Evolutionary conservation across 1,140 invertebrate species (phyloP).

Genomic region (Apis cerana): DNA sequence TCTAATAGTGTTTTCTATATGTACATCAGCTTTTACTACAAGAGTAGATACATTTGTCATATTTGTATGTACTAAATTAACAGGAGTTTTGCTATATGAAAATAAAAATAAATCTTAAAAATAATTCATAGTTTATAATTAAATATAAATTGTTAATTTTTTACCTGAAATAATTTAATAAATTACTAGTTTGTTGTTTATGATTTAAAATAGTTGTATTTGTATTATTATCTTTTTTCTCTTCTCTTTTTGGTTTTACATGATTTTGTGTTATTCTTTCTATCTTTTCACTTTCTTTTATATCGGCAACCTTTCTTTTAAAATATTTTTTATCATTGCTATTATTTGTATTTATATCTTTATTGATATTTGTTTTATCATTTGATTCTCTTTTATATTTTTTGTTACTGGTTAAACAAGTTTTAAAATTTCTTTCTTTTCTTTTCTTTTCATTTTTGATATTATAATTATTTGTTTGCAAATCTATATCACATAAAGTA

Average conservation of each 20-base stretch:
- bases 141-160: slow-evolving; percentile 3
- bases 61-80: slow-evolving; percentile 61
- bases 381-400: background rate
- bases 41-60: slow-evolving; percentile 59
- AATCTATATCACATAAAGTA: background rate
- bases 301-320: slow-evolving; percentile 69
- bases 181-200: slow-evolving; percentile 59
- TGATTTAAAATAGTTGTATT: slow-evolving; percentile 49
- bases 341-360: background rate
- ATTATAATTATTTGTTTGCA: background rate
- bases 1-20: slow-evolving; percentile 46
- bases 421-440: background rate
- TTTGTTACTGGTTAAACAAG: background rate
- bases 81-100: slow-evolving; percentile 65
- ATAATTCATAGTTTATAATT: background rate
- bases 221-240: slow-evolving; percentile 50
- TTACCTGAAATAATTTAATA: slow-evolving; percentile 78
- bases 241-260: slow-evolving; percentile 61
- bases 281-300: slow-evolving; percentile 68
- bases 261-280: slow-evolving; percentile 66
- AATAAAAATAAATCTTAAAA: slow-evolving; percentile 28
- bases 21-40: slow-evolving; percentile 71
- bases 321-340: slow-evolving; percentile 48
- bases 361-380: background rate
- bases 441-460: background rate